Conservation (phyloP, 2,888 invertebrate species). For the Leptopterna dolabrata region DNA sequence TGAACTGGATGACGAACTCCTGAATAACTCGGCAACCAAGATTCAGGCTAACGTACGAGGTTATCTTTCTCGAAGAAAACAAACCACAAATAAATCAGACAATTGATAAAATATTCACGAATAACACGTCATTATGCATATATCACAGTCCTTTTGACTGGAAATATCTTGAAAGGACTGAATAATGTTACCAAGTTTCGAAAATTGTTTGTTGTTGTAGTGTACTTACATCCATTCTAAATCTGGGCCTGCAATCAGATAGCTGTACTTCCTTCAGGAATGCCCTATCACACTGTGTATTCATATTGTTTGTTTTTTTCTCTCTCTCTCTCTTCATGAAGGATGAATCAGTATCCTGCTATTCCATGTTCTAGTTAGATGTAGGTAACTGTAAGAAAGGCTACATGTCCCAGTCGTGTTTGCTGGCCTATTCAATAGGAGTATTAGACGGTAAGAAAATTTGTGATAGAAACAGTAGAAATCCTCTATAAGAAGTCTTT, state of each 20-base stretch:
- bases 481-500: not conserved
- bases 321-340: too few species aligned
- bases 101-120: not conserved
- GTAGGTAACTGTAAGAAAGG: not conserved
- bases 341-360: not conserved
- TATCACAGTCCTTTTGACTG: not conserved
- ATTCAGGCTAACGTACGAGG: constrained; percentile 72
- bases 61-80: constrained; percentile 66
- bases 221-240: not conserved
- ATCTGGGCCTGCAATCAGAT: not conserved
- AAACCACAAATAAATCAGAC: not conserved
- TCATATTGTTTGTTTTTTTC: not conserved
- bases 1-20: constrained; percentile 41
- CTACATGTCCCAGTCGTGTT: not conserved
- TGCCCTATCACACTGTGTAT: not conserved
- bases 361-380: not conserved
- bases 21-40: constrained; percentile 68
- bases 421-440: not conserved
- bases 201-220: not conserved
- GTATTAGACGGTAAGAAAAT: not conserved
- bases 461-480: not conserved
- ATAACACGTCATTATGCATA: not conserved
- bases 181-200: not conserved
- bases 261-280: not conserved
- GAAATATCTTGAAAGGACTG: not conserved